A percentile compares a stretch with the other conserved stretches of the same genome.
Evolutionary conservation across 2,888 invertebrate genomes (phyloP).

Genomic region (Xestia c-nigrum): DNA sequence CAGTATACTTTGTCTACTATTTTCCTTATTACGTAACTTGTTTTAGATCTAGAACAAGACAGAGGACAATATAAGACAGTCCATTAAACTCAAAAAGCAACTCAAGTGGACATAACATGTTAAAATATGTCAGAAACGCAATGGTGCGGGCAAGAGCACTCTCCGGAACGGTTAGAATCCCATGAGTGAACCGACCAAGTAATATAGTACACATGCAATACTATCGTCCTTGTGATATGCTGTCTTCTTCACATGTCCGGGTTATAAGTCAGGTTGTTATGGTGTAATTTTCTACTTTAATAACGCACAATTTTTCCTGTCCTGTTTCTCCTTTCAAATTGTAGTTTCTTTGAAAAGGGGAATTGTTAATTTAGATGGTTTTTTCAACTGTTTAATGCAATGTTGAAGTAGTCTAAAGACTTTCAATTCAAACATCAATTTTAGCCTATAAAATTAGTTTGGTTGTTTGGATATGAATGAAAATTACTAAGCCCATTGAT

Average conservation of each 20-base stretch:
- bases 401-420: neutral
- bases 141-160: slow-evolving; percentile 78
- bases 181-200: slow-evolving; percentile 65
- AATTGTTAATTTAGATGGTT: neutral
- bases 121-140: slow-evolving; percentile 78
- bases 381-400: neutral
- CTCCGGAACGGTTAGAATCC: slow-evolving; percentile 74
- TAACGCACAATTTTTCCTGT: slow-evolving; percentile 40
- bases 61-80: slow-evolving; percentile 46
- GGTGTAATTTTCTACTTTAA: slow-evolving; percentile 40
- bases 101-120: slow-evolving; percentile 71
- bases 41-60: neutral
- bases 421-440: neutral
- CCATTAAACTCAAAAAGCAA: slow-evolving; percentile 67
- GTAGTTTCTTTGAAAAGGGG: neutral
- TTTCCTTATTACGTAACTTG: neutral
- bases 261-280: slow-evolving; percentile 24
- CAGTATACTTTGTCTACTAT: too few relatives aligned
- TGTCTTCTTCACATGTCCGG: slow-evolving; percentile 19
- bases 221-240: neutral
- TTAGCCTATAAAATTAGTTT: neutral
- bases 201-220: slow-evolving; percentile 33
- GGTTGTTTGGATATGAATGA: slow-evolving; percentile 31
- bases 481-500: slow-evolving; percentile 32
- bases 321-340: neutral